These are phyloP conservation scores for Sminthurinus aureus DNA, from an alignment of 2,888 invertebrate genomes.

Conservation along the genomic window DNA sequence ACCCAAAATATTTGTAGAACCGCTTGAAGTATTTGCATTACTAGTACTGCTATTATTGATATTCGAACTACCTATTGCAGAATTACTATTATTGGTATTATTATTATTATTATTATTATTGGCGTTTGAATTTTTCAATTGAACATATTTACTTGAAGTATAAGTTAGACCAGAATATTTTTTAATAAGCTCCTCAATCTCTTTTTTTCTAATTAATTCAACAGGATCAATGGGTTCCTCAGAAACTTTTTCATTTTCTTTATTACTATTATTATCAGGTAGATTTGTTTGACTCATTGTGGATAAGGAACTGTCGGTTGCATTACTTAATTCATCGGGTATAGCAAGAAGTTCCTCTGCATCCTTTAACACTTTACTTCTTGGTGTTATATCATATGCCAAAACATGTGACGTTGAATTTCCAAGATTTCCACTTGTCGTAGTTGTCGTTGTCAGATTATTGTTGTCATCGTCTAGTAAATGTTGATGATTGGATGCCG, in stretches of 20 bases:
- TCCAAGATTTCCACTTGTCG: background rate
- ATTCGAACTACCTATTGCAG: background rate
- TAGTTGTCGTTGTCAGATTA: conserved; percentile 40
- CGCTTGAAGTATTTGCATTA: background rate
- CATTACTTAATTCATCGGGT: conserved; percentile 60
- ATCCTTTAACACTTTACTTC: conserved; percentile 54
- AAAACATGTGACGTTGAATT: conserved; percentile 54
- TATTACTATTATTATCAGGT: conserved; percentile 61
- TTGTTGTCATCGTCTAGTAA: conserved; percentile 57
- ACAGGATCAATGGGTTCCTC: conserved; percentile 70
- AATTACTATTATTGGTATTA: background rate
- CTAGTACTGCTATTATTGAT: background rate
- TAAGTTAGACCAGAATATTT: conserved; percentile 81
- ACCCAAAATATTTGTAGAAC: too few species aligned
- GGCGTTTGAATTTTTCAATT: conserved; percentile 34
- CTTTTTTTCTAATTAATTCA: conserved; percentile 79
- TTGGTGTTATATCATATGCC: conserved; percentile 55
- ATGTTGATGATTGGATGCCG: background rate
- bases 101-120: conserved; percentile 34
- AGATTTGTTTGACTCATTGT: background rate
- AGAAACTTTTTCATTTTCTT: conserved; percentile 62
- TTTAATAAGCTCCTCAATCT: conserved; percentile 81
- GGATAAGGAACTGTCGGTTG: background rate
- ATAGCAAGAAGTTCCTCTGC: conserved; percentile 51
- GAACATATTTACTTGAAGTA: conserved; percentile 60